Evolutionary conservation across 2,797 vertebrate genomes (phyloP), one percentile per base, ranked within the genome.

Genomic region (Micrastur ruficollis): DNA sequence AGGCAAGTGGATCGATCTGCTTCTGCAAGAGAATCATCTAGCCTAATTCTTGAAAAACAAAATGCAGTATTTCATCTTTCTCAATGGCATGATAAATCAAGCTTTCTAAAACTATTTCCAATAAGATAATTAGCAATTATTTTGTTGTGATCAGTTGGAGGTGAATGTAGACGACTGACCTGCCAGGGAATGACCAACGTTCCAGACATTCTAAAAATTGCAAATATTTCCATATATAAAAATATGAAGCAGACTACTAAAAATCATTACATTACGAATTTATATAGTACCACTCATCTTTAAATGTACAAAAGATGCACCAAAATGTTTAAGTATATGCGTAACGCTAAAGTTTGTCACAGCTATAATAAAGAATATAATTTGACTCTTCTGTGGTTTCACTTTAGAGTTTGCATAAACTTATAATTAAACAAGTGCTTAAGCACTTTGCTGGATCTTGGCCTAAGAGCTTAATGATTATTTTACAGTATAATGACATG

Each of bases 401-500:
- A 87, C 92, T 85, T 85, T 32, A 63, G 55, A 90, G 38, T 89
- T 96, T 92, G 63, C 70, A 82, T 92, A 95, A 95, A 94, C 81
- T 96, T 91, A 83, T 88, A 96, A 97, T 94, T 95, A 96, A 93
- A 47, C 44, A 70, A 96, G 66, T 50, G 65, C 68, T 96, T 92
- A 95, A 96, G 71, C 84, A 66, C 36, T 95, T 89, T 90, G 22
- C 91, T 97, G 95, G 92, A 95, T 94, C 88, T 95, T 93, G 90
- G 90, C 94, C 94, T 96, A 96, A 96, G 86, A 95, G 81, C 55
- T 95, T 97, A 97, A 97, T 97, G 93, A 97, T 96, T 97, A 95
- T 97, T 97, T 95, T 97, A 96, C 81, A 92, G 81, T 95, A 89
- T 98, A 97, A 94, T 97, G 96, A 97, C 96, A 98, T 98, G 97